These are phyloP conservation scores for Plusia festucae DNA, from an alignment of 2,888 invertebrate species.

Conservation along the genomic window DNA sequence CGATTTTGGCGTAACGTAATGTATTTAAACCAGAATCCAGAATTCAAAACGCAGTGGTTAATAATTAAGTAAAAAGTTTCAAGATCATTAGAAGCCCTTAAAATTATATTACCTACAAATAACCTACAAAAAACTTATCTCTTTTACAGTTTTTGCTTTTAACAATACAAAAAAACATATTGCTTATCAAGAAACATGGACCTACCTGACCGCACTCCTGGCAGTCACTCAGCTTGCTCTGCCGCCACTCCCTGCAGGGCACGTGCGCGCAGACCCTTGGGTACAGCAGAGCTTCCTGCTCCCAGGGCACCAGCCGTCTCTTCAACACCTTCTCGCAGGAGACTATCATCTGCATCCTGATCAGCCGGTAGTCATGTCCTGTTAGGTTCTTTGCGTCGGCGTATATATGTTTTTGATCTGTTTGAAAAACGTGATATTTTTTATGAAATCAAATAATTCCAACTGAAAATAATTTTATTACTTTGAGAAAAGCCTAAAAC, in stretches of 20 bases:
- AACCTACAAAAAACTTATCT: no score
- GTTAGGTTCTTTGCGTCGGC: conserved; percentile 82
- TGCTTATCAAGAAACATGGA: neutral
- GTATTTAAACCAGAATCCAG: no score
- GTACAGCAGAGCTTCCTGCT: conserved; percentile 92
- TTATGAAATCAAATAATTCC: no score
- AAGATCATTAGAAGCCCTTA: no score
- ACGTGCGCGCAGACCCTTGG: conserved; percentile 90
- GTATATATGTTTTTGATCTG: conserved; percentile 89
- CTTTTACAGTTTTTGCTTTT: no score
- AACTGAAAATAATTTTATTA: no score
- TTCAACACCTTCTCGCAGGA: conserved; percentile 89
- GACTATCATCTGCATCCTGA: conserved; percentile 90
- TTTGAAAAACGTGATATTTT: neutral
- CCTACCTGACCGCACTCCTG: conserved; percentile 88
- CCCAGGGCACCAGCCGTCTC: conserved; percentile 90
- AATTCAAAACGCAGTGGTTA: no score
- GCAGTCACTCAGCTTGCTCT: conserved; percentile 86
- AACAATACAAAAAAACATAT: no score
- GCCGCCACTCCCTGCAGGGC: conserved; percentile 89
- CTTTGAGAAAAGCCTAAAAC: no score
- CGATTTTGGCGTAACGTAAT: no score
- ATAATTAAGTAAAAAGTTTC: no score
- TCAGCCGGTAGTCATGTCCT: conserved; percentile 90
- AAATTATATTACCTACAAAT: no score